Evolutionary conservation across 2,888 invertebrate genomes (phyloP).

Genomic region (Eristalis intricaria): DNA sequence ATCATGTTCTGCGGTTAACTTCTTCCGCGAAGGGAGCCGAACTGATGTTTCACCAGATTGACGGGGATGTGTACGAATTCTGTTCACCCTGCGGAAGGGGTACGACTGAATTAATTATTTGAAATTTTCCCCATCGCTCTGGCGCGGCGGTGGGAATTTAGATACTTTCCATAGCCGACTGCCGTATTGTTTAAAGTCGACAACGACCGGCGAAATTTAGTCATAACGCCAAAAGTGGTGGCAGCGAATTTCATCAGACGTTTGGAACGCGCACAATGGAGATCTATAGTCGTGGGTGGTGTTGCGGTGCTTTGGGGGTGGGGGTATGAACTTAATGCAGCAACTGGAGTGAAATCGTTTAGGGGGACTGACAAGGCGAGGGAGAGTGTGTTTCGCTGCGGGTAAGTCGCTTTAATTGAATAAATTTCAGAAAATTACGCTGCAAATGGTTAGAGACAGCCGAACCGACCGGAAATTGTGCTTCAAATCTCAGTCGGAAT

Average conservation of each 20-base stretch:
- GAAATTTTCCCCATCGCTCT: constrained; percentile 26
- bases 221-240: constrained; percentile 35
- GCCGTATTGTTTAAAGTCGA: constrained; percentile 52
- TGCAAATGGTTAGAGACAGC: background rate
- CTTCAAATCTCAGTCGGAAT: too few relatives aligned
- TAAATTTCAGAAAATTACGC: constrained; percentile 18
- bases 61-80: constrained; percentile 48
- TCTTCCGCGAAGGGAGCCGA: constrained; percentile 24
- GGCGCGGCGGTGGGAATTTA: constrained; percentile 21
- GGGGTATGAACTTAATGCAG: constrained; percentile 35
- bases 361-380: background rate
- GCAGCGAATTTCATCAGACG: constrained; percentile 15
- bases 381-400: constrained; percentile 11
- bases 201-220: constrained; percentile 47
- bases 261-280: background rate
- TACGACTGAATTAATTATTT: constrained; percentile 66
- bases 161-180: constrained; percentile 20
- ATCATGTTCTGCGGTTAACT: constrained; percentile 67
- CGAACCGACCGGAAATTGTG: background rate
- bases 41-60: constrained; percentile 63
- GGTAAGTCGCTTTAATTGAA: constrained; percentile 48
- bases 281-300: background rate
- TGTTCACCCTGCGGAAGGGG: constrained; percentile 13
- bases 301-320: too few relatives aligned
- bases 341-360: constrained; percentile 13